Percentiles rank a stretch among this genome's conserved stretches.
These are phyloP conservation scores for Acleris emargana DNA, from an alignment of 2,888 invertebrate genomes.

Conservation along the genomic window DNA sequence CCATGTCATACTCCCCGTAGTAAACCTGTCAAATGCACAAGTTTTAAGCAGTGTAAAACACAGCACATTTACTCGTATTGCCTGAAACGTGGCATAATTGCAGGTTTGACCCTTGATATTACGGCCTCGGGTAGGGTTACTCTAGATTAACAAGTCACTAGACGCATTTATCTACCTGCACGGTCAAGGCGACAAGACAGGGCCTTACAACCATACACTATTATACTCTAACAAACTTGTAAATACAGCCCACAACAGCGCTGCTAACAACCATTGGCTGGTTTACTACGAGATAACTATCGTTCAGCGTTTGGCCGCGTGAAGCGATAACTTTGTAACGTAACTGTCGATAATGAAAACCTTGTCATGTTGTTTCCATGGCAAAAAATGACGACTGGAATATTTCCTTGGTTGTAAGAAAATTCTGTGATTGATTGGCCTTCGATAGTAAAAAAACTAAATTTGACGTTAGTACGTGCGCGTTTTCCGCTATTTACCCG, in stretches of 20 bases:
- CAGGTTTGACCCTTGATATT: no score
- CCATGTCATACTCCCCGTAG: no score
- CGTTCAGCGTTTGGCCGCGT: background rate
- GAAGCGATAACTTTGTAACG: background rate
- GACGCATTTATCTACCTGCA: background rate
- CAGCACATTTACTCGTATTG: no score
- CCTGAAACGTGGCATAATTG: no score
- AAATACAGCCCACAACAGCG: background rate
- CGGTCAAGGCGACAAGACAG: background rate
- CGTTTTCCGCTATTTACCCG: no score
- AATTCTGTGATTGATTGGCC: background rate
- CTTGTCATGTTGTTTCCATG: slow-evolving; percentile 1
- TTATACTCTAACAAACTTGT: background rate
- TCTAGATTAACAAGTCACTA: no score
- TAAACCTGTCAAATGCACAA: no score
- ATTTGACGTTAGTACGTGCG: no score
- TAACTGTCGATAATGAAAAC: background rate
- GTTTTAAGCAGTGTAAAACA: no score
- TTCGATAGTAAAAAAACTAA: background rate
- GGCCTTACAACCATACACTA: background rate
- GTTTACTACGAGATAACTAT: background rate
- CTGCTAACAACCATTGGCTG: background rate
- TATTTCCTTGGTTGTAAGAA: slow-evolving; percentile 1
- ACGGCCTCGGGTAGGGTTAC: no score
- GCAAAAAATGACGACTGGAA: slow-evolving; percentile 2